Base-by-base conservation (phyloP, 2,797 vertebrate species). In the Adelosebastes latens region DNA sequence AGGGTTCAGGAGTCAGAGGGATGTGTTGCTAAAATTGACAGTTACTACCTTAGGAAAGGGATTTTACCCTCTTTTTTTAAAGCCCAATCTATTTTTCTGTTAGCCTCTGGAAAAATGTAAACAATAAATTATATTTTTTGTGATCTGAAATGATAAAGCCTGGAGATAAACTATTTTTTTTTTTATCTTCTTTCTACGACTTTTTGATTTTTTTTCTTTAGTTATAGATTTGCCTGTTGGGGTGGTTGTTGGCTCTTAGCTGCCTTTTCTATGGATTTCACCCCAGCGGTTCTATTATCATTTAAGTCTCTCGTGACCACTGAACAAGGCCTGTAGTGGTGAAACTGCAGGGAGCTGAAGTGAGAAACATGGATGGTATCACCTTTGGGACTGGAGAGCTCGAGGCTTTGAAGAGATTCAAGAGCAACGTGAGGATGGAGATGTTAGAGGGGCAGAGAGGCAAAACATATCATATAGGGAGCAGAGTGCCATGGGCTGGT, bases 281-380 rank as follows among this genome's bases (percentile, higher is more conserved):
- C 18, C 29, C 14, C 14, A 59, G 34, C 14, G 16, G 56, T 60
- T 79, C 9, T 20, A 59, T 42, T 62, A 65, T 74, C 46, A 61
- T 75, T 83, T 36, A 18, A 70, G 66, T 52, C 58, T 83, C 63
- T 55, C 20, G 12, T 42, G 70, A 79, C 77, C 55, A 22, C 8
- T 58, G 49, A 90, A 74, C n/a, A 80, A 49, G 76, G 63, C 83
- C 80, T 78, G 72, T 29, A 65, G 65, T 65, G 60, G 59, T 68
- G 60, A 71, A 85, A 49, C 34, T 32, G 22, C 20, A 73, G 60
- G 70, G 71, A 56, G 32, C 34, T 39, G 25, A 22, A 42, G 46
- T 4, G 12, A 61, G 59, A 70, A 11, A 32, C 61, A 69, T 46
- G 29, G 64, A 68, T 56, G 32, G n/a, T 29, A 70, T 73, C 67